These are phyloP conservation scores for Synergus japonicus DNA, from an alignment of 2,888 invertebrate species.

Conservation along the genomic window DNA sequence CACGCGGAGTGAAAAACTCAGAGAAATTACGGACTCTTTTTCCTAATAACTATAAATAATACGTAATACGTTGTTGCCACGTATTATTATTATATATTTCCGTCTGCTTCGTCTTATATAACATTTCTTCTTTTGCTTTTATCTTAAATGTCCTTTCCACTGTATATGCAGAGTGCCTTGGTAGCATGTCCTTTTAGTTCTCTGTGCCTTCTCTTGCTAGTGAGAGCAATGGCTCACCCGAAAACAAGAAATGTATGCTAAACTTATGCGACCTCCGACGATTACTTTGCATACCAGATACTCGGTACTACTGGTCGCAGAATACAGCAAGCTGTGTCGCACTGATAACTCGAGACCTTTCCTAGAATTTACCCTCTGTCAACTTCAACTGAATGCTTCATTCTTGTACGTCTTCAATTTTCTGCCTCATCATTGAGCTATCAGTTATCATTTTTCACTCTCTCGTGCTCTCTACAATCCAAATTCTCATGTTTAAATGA, in stretches of 20 bases:
- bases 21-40: neutral
- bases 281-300: slow-evolving; percentile 68
- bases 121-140: neutral
- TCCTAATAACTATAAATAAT: no score
- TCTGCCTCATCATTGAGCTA: neutral
- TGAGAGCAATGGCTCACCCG: slow-evolving; percentile 54
- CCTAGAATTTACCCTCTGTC: neutral
- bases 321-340: slow-evolving; percentile 67
- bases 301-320: slow-evolving; percentile 63
- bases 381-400: slow-evolving; percentile 14
- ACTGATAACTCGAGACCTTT: slow-evolving; percentile 61
- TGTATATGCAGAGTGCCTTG: slow-evolving; percentile 13
- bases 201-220: slow-evolving; percentile 23
- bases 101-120: neutral
- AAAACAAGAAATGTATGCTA: slow-evolving; percentile 70
- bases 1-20: slow-evolving; percentile 35
- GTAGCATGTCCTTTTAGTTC: slow-evolving; percentile 22
- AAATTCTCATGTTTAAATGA: no score
- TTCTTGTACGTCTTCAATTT: neutral
- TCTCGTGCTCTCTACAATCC: neutral
- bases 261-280: slow-evolving; percentile 63
- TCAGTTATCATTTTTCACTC: neutral
- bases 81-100: no score
- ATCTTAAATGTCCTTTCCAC: neutral
- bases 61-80: no score